phyloP scores from a whole-genome alignment of 1,140 invertebrate genomes.

The Drosophila albomicans region DNA sequence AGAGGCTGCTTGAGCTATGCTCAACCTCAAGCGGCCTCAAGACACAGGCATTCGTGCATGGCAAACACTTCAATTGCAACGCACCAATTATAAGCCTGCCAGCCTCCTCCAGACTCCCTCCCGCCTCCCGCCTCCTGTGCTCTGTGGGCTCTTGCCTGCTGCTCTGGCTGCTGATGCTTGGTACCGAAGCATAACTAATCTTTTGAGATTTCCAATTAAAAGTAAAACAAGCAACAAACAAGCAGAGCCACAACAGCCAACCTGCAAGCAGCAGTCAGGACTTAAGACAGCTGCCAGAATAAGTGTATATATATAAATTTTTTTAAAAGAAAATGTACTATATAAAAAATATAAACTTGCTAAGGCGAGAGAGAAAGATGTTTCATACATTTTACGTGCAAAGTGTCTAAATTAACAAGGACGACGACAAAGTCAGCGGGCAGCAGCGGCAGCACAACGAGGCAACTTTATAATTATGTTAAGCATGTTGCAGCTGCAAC shows the following conservation, averaged over 20 bases:
- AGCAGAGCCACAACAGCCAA: slow-evolving; percentile 36
- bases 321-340: slow-evolving; percentile 2
- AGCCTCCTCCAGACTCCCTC: not conserved
- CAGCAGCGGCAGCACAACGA: not conserved
- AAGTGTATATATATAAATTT: slow-evolving; percentile 12
- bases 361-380: slow-evolving; percentile 49
- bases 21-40: slow-evolving; percentile 65
- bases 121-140: not conserved
- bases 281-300: slow-evolving; percentile 47
- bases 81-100: slow-evolving; percentile 77
- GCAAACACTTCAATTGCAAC: slow-evolving; percentile 80
- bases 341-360: slow-evolving; percentile 31
- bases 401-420: slow-evolving; percentile 83
- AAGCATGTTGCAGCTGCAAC: slow-evolving; percentile 69
- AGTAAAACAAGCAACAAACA: slow-evolving; percentile 75
- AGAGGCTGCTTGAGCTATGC: slow-evolving; percentile 21
- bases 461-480: slow-evolving; percentile 82
- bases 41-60: slow-evolving; percentile 77
- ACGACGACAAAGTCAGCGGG: slow-evolving; percentile 71
- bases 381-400: slow-evolving; percentile 81
- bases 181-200: slow-evolving; percentile 83
- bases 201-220: slow-evolving; percentile 84
- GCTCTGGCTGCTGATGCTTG: slow-evolving; percentile 58
- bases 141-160: not conserved
- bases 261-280: slow-evolving; percentile 43